Evolutionary conservation across 2,797 vertebrate species (phyloP), one percentile per base, ranked within the genome.

Genomic region (Phalloptychus januarius): DNA sequence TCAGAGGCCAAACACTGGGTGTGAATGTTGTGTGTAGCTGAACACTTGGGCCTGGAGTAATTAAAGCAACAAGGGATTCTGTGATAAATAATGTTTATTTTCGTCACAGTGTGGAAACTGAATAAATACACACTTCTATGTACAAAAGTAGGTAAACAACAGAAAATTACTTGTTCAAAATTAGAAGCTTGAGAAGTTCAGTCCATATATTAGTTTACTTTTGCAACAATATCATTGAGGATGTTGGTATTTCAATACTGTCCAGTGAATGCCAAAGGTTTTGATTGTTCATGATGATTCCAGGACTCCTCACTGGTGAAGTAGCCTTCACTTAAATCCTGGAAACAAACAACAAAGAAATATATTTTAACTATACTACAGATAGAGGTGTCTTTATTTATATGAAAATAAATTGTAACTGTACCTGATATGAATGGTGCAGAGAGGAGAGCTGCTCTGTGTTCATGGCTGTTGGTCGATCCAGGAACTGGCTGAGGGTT

Each of bases 51-150:
- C 20, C 6, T 31, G 38, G 52, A 76, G 48, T 10, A 52, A 70
- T 77, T 40, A 38, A n/a, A 36, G 13, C 18, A 72, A 28, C 63
- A 58, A 20, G 15, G 0, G 2, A 42, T 75, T 44, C 76, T 33
- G 71, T 74, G 20, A 91, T 91, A 87, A 92, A 91, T 88, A 74
- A 77, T 7, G 8, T 93, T 94, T 94, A 93, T 94, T 92, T 54
- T 74, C 11, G 56, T 83, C 48, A 86, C 71, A 40, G 56, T 75
- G 71, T 81, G 23, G 85, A 86, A 85, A 38, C 28, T 76, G 31
- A 90, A 93, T 93, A 93, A 93, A 94, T 93, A 93, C 12, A 86
- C 48, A 86, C 28, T 74, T 84, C 1, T 92, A 86, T 88, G 45
- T 90, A 92, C 74, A 94, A 86, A 58, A 58, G 78, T 8, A 83